These are phyloP conservation scores for Amphiprion ocellaris DNA, from an alignment of 2,113 vertebrate genomes.

Conservation along the genomic window DNA sequence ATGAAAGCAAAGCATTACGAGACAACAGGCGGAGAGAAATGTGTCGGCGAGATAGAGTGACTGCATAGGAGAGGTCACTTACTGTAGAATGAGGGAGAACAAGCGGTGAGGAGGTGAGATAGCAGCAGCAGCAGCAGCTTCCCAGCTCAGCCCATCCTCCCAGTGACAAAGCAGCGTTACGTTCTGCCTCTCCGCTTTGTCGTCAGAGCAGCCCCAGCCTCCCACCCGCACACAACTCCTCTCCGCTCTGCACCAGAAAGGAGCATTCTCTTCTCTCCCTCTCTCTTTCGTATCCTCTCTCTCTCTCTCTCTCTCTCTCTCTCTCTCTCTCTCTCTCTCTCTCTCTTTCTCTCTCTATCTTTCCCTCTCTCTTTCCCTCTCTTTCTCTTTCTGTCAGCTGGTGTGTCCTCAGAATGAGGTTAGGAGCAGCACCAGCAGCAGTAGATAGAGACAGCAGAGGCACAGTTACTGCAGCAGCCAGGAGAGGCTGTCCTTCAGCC, in stretches of 20 bases:
- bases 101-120: constrained; percentile 56
- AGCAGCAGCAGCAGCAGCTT: constrained; percentile 45
- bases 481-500: constrained; percentile 70
- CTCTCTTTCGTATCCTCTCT: constrained; percentile 28
- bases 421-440: constrained; percentile 67
- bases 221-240: constrained; percentile 74
- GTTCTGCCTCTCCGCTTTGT: constrained; percentile 70
- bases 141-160: constrained; percentile 68
- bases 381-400: constrained; percentile 49
- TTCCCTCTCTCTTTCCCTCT: constrained; percentile 29
- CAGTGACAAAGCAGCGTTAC: constrained; percentile 69
- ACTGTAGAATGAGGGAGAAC: constrained; percentile 34
- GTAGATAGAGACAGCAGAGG: constrained; percentile 63
- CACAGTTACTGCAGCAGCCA: constrained; percentile 51
- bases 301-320: constrained; percentile 24
- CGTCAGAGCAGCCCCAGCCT: constrained; percentile 75
- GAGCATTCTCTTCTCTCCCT: constrained; percentile 75
- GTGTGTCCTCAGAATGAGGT: constrained; percentile 78
- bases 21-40: constrained; percentile 8
- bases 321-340: constrained; percentile 31
- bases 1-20: constrained; percentile 9
- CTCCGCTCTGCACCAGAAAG: constrained; percentile 80
- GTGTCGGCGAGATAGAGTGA: constrained; percentile 23
- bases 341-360: constrained; percentile 18
- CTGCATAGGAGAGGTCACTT: constrained; percentile 45